phyloP scores from a whole-genome alignment of 1,140 invertebrate genomes.

The Helicoverpa armigera region DNA sequence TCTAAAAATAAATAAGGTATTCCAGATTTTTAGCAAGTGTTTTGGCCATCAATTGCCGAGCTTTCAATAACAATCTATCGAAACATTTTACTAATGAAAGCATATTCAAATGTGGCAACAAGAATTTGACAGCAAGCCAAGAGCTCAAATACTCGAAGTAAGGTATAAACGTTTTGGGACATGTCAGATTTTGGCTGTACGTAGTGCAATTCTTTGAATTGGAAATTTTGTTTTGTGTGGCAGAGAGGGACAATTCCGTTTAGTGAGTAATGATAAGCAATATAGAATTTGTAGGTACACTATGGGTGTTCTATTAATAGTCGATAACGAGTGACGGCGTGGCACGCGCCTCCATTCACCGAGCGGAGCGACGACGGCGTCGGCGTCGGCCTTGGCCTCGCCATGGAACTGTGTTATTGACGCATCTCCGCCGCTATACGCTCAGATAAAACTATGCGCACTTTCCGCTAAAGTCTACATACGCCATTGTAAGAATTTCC shows the following conservation, averaged over 20 bases:
- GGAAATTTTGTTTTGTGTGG: neutral
- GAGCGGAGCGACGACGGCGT: slow-evolving; percentile 57
- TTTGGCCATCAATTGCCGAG: slow-evolving; percentile 12
- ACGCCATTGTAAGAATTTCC: neutral
- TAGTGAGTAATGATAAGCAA: slow-evolving; percentile 42
- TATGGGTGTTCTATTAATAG: slow-evolving; percentile 70
- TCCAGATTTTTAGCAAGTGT: neutral
- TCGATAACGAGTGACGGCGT: slow-evolving; percentile 65
- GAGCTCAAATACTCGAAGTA: slow-evolving; percentile 29
- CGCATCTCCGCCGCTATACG: slow-evolving; percentile 60
- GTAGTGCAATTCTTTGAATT: neutral
- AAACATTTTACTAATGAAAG: slow-evolving; percentile 22
- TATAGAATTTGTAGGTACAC: slow-evolving; percentile 36
- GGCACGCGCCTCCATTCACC: slow-evolving; percentile 79
- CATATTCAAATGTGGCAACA: slow-evolving; percentile 16
- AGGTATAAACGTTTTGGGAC: slow-evolving; percentile 28
- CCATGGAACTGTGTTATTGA: slow-evolving; percentile 70
- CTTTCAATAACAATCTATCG: slow-evolving; percentile 28
- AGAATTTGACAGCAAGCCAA: slow-evolving; percentile 37
- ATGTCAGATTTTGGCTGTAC: slow-evolving; percentile 3
- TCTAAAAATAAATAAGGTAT: neutral
- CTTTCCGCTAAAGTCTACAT: neutral
- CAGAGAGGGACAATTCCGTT: slow-evolving; percentile 21
- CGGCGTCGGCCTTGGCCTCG: slow-evolving; percentile 68
- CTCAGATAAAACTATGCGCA: slow-evolving; percentile 31